Evolutionary conservation across 2,888 invertebrate genomes (phyloP), one percentile per base, ranked within the genome.

Genomic region (Lacanobia wlatinum): DNA sequence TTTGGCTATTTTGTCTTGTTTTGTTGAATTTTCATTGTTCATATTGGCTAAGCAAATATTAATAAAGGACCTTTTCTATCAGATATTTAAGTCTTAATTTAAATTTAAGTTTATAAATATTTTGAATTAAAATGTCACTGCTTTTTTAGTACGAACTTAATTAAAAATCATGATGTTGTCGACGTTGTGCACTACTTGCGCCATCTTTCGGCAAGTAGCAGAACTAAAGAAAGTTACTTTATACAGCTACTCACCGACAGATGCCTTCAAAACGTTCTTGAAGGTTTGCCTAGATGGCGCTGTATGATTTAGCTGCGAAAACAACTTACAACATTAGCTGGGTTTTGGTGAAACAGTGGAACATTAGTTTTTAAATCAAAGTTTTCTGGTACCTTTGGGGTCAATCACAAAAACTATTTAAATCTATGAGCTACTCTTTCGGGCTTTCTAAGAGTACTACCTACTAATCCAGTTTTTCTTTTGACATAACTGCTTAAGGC

Each of bases 241-340:
- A 12, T 72, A 21, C 18, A 1, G 10, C 64, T 43, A 62, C 16
- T 65, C 2, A 8, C 10, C 56, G 28, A 23, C 14, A 80, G 76
- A 67, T 64, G 58, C 38, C 76, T 34, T 21, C 14, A 7, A 16
- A 4, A 56, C 43, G 16, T 80, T 63, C 23, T 28, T 53, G 1
- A 28, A 34, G 34, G 23, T 34, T 52, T 9, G 1, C 2, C 16
- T 80, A 80, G 78, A 71, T 79, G 78, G 71, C 72, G 81, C 60
- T 64, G 18, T 48, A 48, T 18, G 18, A 48, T 48, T 18, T 7
- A 18, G n/a, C 55, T 6, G 1, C 1, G 14, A 18, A 9, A 6
- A 10, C 16, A n/a, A 23, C 9, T 61, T 21, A 6, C 21, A 34
- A 14, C 14, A 28, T 38, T 10, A 1, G 12, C 28, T 28, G 28